Percentiles rank a stretch among this genome's conserved stretches.
phyloP scores from a whole-genome alignment of 2,888 invertebrate genomes.

The Macroteleia sp. region DNA sequence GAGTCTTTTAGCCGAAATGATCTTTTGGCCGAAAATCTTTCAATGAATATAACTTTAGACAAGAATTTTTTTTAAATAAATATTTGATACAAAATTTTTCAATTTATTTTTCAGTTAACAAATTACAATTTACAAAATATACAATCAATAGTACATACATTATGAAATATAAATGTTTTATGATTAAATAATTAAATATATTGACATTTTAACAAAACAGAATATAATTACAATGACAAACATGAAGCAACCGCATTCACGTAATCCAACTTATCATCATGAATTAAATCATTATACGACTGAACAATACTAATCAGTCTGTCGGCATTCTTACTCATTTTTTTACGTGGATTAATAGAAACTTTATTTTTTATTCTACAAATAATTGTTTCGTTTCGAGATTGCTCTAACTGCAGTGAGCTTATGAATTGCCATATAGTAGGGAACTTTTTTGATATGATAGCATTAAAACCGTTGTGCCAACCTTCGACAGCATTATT shows the following conservation, averaged over 20 bases:
- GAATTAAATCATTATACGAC: neutral
- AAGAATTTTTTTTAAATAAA: too few species aligned
- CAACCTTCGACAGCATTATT: constrained; percentile 16
- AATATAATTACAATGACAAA: neutral
- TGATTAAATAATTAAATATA: neutral
- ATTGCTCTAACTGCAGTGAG: neutral
- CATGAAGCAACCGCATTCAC: neutral
- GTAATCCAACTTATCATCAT: neutral
- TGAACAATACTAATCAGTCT: neutral
- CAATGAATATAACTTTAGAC: too few species aligned
- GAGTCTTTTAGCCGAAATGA: too few species aligned
- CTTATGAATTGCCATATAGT: constrained; percentile 1
- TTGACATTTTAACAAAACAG: neutral
- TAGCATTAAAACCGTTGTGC: constrained; percentile 7
- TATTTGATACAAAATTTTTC: too few species aligned
- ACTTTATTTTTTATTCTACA: neutral
- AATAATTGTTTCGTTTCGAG: too few species aligned
- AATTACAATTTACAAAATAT: neutral
- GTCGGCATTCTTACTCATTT: neutral
- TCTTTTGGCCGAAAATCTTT: too few species aligned
- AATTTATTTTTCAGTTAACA: too few species aligned
- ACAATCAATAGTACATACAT: neutral
- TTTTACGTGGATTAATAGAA: neutral
- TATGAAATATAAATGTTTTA: neutral
- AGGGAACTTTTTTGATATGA: neutral